Evolutionary conservation across 2,113 vertebrate species (phyloP), one percentile per base, ranked within the genome.

Genomic region (Melanotaenia duboulayi): DNA sequence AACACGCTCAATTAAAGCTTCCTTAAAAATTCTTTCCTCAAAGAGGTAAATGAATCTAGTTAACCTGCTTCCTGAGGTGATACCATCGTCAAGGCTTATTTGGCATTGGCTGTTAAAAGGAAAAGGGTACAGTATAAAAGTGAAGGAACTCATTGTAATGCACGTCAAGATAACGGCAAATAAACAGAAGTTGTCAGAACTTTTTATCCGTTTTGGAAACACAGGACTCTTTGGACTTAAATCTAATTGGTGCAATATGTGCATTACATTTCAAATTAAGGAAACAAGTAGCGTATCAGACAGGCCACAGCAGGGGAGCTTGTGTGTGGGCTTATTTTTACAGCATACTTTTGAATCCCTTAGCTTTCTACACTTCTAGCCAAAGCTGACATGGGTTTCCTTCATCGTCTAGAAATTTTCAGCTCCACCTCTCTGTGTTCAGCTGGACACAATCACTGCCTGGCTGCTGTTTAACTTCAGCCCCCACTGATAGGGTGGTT

Each of bases 1-100:
- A 82, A 62, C 71, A 74, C 3, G 71, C 83, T 90, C 76, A 86
- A 87, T 90, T 88, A 82, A 49, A 74, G 68, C 73, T 82, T 80
- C 80, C 69, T 59, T 65, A 19, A 69, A 80, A 80, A 72, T 49
- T 10, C 13, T 22, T 74, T 72, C 71, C 71, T 64, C 56, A 54
- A 81, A 82, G 73, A 84, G 59, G 66, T 78, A 74, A 83, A 82
- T 4, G 83, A 84, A 19, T 75, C 78, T 70, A 87, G 82, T 85
- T 76, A 58, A 67, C 25, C 11, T 65, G 51, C 79, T 84, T 85
- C 83, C 75, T 78, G 49, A 39, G 64, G 64, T 42, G 35, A 86
- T 88, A 59, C 63, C 46, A 65, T 85, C 64, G 28, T 49, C 57
- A 59, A 42, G 83, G 63, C 73, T 51, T 78, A 73, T 67, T 82